Conservation (phyloP, 2,797 vertebrate species). For the Tarsius wallacei region DNA sequence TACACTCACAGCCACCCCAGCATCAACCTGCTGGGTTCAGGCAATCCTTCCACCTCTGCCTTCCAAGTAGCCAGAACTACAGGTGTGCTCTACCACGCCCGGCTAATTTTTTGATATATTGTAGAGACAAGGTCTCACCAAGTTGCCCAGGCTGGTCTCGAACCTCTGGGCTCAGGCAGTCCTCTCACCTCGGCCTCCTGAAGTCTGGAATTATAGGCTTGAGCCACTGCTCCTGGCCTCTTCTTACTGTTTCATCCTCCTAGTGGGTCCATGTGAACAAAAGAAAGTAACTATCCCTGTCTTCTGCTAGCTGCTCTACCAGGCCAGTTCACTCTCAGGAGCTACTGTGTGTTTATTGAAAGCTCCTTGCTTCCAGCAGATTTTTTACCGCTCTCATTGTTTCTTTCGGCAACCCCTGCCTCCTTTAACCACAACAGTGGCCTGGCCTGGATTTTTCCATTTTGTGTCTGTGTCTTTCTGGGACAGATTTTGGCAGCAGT, state of each 20-base stretch:
- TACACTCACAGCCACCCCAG: too few species aligned
- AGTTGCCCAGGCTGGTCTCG: too few species aligned
- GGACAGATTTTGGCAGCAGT: not conserved
- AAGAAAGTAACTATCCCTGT: not conserved
- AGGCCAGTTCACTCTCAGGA: not conserved
- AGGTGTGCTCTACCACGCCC: too few species aligned
- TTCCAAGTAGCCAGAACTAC: too few species aligned
- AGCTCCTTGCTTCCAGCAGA: not conserved
- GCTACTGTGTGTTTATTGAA: not conserved
- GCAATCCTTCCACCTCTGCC: too few species aligned
- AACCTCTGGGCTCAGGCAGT: too few species aligned
- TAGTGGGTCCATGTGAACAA: fast-evolving
- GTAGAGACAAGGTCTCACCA: too few species aligned
- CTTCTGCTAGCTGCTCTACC: not conserved
- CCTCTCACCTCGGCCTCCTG: too few species aligned
- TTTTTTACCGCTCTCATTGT: not conserved
- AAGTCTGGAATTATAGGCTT: too few species aligned
- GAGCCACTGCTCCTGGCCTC: too few species aligned
- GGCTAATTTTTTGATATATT: too few species aligned
- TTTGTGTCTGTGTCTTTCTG: slow-evolving; percentile 38
- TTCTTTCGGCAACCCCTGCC: not conserved
- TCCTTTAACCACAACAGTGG: not conserved
- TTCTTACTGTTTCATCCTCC: not conserved
- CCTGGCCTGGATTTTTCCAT: not conserved
- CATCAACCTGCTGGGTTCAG: too few species aligned